Conservation (phyloP, 2,888 invertebrate species). For the Metalampra italica region DNA sequence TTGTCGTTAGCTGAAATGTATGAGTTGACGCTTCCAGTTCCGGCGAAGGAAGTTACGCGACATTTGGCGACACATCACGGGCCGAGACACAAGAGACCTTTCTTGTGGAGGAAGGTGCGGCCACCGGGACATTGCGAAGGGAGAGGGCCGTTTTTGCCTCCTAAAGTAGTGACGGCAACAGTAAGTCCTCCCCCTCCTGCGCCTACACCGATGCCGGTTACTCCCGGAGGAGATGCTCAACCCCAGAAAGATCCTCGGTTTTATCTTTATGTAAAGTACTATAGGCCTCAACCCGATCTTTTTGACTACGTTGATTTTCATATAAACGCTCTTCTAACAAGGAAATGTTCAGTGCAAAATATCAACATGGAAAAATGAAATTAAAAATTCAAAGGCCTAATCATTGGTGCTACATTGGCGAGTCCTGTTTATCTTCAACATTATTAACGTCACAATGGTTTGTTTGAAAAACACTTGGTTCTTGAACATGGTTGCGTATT, state of each 20-base stretch:
- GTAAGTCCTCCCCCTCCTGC: constrained; percentile 34
- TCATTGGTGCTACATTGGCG: constrained; percentile 12
- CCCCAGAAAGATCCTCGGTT: constrained; percentile 57
- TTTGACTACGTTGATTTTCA: constrained; percentile 67
- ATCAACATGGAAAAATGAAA: constrained; percentile 25
- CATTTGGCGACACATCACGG: constrained; percentile 51
- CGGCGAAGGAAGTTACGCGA: constrained; percentile 33
- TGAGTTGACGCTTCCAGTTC: constrained; percentile 46
- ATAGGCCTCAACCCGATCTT: constrained; percentile 59
- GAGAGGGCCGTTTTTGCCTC: constrained; percentile 53
- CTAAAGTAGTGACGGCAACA: constrained; percentile 8
- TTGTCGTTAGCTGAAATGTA: constrained; percentile 72
- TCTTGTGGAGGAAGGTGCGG: constrained; percentile 57
- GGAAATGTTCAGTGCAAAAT: constrained; percentile 54
- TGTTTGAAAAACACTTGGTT: constrained; percentile 49
- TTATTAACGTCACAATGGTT: constrained; percentile 37
- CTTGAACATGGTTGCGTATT: constrained; percentile 50
- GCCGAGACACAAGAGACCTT: constrained; percentile 54
- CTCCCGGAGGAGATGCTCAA: constrained; percentile 19
- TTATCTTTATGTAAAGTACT: constrained; percentile 59
- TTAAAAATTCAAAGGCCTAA: constrained; percentile 15
- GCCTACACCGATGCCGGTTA: constrained; percentile 31
- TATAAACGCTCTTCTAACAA: constrained; percentile 49
- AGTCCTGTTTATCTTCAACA: constrained; percentile 25
- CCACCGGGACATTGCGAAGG: constrained; percentile 29